Conservation (phyloP, 2,113 vertebrate species). For the Tragelaphus strepsiceros region DNA sequence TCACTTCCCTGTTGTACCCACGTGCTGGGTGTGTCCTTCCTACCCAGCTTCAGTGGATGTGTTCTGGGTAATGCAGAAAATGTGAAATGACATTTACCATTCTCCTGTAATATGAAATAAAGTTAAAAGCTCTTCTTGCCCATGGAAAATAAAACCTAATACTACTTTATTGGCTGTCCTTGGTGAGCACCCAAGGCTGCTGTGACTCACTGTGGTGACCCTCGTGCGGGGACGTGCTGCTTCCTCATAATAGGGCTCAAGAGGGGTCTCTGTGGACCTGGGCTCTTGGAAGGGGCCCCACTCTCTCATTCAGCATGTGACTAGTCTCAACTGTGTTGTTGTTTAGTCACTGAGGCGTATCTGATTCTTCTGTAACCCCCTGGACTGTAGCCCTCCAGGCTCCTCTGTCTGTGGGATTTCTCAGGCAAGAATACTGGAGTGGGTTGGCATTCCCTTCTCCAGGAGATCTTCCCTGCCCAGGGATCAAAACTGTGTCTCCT, state of each 20-base stretch:
- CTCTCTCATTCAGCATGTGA: rapidly evolving
- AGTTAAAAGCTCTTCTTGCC: not conserved
- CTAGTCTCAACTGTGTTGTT: not conserved
- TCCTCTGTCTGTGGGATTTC: not conserved
- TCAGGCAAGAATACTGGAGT: not conserved
- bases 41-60: rapidly evolving
- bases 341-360: not conserved
- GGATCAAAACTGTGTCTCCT: not conserved
- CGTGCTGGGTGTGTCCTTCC: not conserved
- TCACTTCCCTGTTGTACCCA: rapidly evolving
- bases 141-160: not conserved
- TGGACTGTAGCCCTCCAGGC: not conserved
- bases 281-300: not conserved
- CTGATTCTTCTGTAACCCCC: not conserved
- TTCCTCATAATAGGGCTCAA: rapidly evolving
- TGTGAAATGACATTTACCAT: not conserved
- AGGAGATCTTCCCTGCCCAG: not conserved
- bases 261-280: not conserved
- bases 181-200: not conserved
- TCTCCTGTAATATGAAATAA: not conserved
- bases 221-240: rapidly evolving
- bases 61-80: not conserved
- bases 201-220: not conserved
- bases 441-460: not conserved
- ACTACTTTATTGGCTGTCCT: not conserved